Evolutionary conservation across 2,888 invertebrate genomes (phyloP).

Genomic region (Neuroscelio doddi): DNA sequence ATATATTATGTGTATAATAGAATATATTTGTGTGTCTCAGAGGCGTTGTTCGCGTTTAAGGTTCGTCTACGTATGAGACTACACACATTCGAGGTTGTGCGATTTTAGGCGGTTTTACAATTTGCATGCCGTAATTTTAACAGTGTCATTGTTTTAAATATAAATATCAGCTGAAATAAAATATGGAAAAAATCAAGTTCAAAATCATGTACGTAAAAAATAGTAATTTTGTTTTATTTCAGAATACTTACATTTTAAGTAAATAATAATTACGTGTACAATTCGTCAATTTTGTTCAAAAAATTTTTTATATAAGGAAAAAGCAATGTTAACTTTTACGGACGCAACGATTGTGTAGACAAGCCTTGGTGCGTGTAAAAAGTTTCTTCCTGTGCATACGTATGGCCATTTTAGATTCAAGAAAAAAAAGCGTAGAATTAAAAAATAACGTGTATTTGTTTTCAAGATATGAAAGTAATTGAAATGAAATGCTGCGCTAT

Average conservation of each 20-base stretch:
- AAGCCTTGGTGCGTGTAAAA: conserved; percentile 24
- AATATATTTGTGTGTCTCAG: conserved; percentile 14
- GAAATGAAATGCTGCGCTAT: too few species aligned
- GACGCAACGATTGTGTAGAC: conserved; percentile 34
- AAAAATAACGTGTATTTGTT: too few species aligned
- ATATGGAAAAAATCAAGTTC: too few species aligned
- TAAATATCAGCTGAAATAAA: too few species aligned
- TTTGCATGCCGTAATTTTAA: conserved; percentile 29
- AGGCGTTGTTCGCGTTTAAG: too few species aligned
- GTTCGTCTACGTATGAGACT: conserved; percentile 9
- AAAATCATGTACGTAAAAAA: too few species aligned
- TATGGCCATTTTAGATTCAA: conserved; percentile 3
- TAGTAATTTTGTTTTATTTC: too few species aligned
- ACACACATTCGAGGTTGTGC: conserved; percentile 9
- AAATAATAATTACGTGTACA: too few species aligned
- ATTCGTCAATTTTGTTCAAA: too few species aligned
- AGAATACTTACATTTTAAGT: too few species aligned
- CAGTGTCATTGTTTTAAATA: conserved; percentile 11
- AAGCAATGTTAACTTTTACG: conserved; percentile 22
- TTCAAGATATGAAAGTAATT: too few species aligned
- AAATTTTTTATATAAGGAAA: too few species aligned
- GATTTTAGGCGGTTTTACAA: conserved; percentile 21
- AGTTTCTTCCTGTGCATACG: conserved; percentile 32
- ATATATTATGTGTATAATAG: conserved; percentile 22
- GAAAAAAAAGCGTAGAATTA: conserved; percentile 6